These are phyloP conservation scores for Microplitis manilae DNA, from an alignment of 2,888 invertebrate genomes.

Conservation along the genomic window DNA sequence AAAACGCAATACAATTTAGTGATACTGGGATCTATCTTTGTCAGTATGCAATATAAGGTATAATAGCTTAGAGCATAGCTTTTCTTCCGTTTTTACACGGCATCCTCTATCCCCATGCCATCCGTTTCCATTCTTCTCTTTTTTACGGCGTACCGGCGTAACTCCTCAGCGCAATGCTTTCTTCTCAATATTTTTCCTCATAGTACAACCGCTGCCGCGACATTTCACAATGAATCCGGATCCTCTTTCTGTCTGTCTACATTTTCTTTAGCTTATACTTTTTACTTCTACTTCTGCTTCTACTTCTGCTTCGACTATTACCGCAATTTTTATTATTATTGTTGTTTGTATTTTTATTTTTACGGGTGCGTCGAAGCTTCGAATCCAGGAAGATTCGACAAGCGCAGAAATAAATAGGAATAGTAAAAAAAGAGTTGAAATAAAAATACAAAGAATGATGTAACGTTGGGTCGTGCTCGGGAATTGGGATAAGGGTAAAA, in stretches of 20 bases:
- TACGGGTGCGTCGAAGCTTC: too few species aligned
- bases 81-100: not conserved
- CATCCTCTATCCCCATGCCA: not conserved
- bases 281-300: not conserved
- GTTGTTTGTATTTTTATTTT: too few species aligned
- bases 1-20: not conserved
- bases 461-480: not conserved
- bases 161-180: not conserved
- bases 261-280: not conserved
- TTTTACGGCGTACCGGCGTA: too few species aligned
- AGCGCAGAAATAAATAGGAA: too few species aligned
- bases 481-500: slow-evolving; percentile 16
- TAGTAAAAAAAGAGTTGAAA: not conserved
- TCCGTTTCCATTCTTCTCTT: not conserved
- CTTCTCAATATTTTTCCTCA: not conserved
- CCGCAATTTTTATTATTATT: not conserved
- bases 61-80: not conserved
- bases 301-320: not conserved
- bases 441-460: too few species aligned
- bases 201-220: not conserved
- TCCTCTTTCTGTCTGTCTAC: not conserved
- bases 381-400: too few species aligned
- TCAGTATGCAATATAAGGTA: not conserved
- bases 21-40: not conserved
- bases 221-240: not conserved